Base-by-base conservation (phyloP, 2,797 vertebrate genomes). In the Parauchenoglanis ngamensis region DNA sequence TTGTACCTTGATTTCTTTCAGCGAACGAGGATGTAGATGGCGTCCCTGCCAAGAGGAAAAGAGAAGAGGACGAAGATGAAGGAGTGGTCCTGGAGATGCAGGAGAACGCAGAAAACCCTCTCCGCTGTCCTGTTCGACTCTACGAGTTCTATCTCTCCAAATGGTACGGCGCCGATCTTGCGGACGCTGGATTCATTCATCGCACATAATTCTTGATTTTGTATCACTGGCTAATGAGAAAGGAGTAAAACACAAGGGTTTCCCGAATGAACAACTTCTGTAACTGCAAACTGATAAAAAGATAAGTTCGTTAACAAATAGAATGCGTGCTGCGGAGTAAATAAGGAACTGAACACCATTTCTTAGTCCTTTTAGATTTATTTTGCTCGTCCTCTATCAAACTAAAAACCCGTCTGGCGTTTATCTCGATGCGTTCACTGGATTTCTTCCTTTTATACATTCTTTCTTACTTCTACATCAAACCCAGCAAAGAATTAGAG, bases 101-200 rank as follows among this genome's bases (percentile, higher is more conserved):
- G 84, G 98, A 99, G 93, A 99, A 99, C 91, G 93, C 94, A 0
- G 97, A 98, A 49, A 99, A 99, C 91, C 98, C 98, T 21, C 96
- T 99, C 40, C 96, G 98, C 57, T 99, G 98, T 91, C 98, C 98
- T 0, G 97, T 99, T 75, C 95, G 97, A 85, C 97, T 99, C 12
- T 99, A 98, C 44, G 98, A 99, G 90, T 99, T 99, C 91, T 99
- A 99, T 93, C 95, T 99, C 88, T 99, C 98, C 31, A 99, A 99
- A 92, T 99, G 98, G 98, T 99, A 90, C 93, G 97, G 17, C 23
- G 10, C 0, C 31, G 56, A 28, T 63, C 13, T 17, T 21, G 19
- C 2, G n/a, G 76, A n/a, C 17, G 23, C 59, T 49, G 40, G 17
- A 8, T 54, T 83, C 2, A 7, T 46, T 44, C 15, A 52, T 0